A percentile compares a stretch with the other conserved stretches of the same genome.
Conservation (phyloP, 2,888 invertebrate genomes). For the Beris morrisii region DNA sequence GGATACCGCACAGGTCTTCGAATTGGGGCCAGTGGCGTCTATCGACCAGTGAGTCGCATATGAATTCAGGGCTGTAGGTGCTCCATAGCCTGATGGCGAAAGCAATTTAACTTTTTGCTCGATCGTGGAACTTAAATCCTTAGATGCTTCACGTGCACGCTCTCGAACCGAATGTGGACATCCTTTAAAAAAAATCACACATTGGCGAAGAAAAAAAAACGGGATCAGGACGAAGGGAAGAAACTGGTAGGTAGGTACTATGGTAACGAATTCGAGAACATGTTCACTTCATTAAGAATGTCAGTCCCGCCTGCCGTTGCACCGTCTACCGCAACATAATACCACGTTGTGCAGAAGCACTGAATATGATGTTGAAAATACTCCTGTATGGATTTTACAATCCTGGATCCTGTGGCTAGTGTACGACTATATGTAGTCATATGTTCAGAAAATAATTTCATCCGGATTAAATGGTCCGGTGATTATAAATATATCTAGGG, state of each 20-base stretch:
- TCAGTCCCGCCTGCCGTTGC: neutral
- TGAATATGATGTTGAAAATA: no score
- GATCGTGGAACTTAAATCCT: no score
- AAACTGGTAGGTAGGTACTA: no score
- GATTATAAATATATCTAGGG: conserved; percentile 28
- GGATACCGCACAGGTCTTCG: conserved; percentile 1
- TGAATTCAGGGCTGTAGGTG: neutral
- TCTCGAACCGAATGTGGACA: no score
- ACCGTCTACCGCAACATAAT: no score
- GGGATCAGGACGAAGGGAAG: no score
- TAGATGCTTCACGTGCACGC: no score
- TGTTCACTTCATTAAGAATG: conserved; percentile 14
- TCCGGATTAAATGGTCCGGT: conserved; percentile 37
- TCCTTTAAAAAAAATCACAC: no score
- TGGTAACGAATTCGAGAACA: neutral
- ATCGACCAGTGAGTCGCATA: neutral
- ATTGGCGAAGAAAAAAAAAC: no score
- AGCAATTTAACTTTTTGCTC: conserved; percentile 12
- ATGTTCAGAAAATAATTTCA: conserved; percentile 36
- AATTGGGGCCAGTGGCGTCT: conserved; percentile 4
- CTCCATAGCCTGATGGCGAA: neutral
- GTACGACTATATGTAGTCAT: conserved; percentile 13
- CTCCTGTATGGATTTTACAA: no score
- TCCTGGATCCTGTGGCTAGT: neutral
- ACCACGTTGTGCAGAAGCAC: no score